Percentiles rank a stretch among this genome's conserved stretches.
phyloP scores from a whole-genome alignment of 2,113 vertebrate genomes.

The Isichthys henryi region DNA sequence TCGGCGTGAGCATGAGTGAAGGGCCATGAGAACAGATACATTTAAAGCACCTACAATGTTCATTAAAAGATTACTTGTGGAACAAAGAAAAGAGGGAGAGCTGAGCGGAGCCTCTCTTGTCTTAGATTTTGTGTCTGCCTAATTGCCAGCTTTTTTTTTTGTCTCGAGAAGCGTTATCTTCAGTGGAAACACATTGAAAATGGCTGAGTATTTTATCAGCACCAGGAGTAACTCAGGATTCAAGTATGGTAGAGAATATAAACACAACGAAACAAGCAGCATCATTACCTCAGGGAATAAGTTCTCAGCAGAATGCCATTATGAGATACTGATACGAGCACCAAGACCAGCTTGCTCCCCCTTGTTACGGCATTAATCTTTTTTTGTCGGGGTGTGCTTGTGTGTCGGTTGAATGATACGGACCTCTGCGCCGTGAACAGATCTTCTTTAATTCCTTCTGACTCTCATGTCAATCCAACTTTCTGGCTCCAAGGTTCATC shows the following conservation, averaged over 20 bases:
- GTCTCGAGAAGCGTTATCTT: neutral
- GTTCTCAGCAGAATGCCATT: neutral
- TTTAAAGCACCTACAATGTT: neutral
- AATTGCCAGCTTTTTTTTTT: conserved; percentile 9
- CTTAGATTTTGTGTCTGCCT: neutral
- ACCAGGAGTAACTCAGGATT: neutral
- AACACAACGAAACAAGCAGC: neutral
- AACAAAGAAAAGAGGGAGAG: neutral
- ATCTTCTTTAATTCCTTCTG: neutral
- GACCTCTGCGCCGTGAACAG: neutral
- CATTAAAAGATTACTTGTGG: conserved; percentile 22
- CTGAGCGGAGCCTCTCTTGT: neutral
- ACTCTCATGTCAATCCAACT: neutral
- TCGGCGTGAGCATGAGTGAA: neutral
- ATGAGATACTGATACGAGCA: neutral
- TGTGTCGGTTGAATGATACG: neutral
- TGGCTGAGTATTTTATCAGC: neutral
- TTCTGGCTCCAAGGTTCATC: neutral
- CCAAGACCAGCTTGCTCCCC: neutral
- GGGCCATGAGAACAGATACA: neutral
- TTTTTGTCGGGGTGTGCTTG: neutral
- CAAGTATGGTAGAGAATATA: neutral
- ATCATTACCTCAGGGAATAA: neutral
- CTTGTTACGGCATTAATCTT: conserved; percentile 3
- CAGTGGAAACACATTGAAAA: neutral